Percentiles rank a stretch among this genome's conserved stretches.
phyloP scores from a whole-genome alignment of 64 coral and sea anemone genomes.

The Pocillopora damicornis region DNA sequence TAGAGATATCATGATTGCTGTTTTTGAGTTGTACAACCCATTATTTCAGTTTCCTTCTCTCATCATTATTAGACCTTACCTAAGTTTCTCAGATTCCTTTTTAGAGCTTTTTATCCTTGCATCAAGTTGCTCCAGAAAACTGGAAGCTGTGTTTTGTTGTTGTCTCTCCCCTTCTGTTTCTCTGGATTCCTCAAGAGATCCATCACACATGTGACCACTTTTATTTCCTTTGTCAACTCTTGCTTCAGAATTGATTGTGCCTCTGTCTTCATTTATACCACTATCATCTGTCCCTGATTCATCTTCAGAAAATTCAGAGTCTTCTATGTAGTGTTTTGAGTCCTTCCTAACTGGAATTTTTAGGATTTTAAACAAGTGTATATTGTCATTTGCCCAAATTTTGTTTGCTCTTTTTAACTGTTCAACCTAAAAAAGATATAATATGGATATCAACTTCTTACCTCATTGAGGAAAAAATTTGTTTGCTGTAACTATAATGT shows the following conservation, averaged over 20 bases:
- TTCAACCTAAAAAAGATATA: conserved; percentile 44
- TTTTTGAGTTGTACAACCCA: too few species aligned
- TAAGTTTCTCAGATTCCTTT: conserved; percentile 62
- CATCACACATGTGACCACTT: not conserved
- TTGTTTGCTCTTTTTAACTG: conserved; percentile 71
- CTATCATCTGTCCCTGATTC: conserved; percentile 18
- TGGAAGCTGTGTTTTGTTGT: not conserved
- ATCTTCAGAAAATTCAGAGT: conserved; percentile 23
- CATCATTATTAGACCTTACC: not conserved
- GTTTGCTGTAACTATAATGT: too few species aligned
- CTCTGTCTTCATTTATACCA: not conserved
- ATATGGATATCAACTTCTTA: not conserved
- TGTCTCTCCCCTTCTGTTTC: not conserved
- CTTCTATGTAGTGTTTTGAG: conserved; percentile 5
- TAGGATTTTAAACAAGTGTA: conserved; percentile 67
- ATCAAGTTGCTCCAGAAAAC: conserved; percentile 62
- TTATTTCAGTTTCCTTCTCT: not conserved
- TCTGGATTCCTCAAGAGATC: not conserved
- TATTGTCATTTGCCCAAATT: conserved; percentile 79
- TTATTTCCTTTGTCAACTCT: not conserved
- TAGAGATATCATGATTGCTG: too few species aligned
- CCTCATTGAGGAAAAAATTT: too few species aligned
- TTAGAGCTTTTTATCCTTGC: conserved; percentile 49
- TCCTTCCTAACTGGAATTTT: conserved; percentile 59
- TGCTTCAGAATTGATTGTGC: not conserved